Percentiles rank a stretch among this genome's conserved stretches.
Evolutionary conservation across 2,113 vertebrate species (phyloP).

Genomic region (Otolemur garnettii): DNA sequence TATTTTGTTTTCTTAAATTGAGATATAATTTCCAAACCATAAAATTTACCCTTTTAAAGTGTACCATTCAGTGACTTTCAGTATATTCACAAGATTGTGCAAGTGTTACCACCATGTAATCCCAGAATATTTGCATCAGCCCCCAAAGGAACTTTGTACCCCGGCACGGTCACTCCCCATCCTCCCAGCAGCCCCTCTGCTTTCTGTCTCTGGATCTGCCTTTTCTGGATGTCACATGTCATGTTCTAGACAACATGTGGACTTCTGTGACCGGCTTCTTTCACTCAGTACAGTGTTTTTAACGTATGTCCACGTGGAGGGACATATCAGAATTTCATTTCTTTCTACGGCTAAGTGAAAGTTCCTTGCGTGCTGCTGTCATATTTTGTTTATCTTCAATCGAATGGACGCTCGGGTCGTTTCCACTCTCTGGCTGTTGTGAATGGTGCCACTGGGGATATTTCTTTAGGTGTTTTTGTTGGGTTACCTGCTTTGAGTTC

Average conservation of each 20-base stretch:
- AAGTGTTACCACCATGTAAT: background rate
- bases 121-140: background rate
- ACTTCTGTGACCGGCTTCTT: background rate
- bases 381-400: background rate
- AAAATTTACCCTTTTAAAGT: background rate
- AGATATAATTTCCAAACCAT: background rate
- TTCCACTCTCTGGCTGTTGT: background rate
- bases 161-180: background rate
- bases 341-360: background rate
- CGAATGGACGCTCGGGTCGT: background rate
- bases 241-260: fast-evolving
- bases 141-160: background rate
- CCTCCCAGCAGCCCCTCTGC: background rate
- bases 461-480: background rate
- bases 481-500: background rate
- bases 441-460: background rate
- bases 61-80: no score
- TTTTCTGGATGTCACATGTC: fast-evolving
- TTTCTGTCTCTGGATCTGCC: background rate
- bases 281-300: background rate
- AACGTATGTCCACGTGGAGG: fast-evolving
- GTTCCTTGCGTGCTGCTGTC: fast-evolving
- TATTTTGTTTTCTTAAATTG: background rate
- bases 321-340: background rate
- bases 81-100: no score